Percentiles rank a stretch among this genome's conserved stretches.
phyloP scores from a whole-genome alignment of 2,888 invertebrate species.

The Eugnorisma glareosa region DNA sequence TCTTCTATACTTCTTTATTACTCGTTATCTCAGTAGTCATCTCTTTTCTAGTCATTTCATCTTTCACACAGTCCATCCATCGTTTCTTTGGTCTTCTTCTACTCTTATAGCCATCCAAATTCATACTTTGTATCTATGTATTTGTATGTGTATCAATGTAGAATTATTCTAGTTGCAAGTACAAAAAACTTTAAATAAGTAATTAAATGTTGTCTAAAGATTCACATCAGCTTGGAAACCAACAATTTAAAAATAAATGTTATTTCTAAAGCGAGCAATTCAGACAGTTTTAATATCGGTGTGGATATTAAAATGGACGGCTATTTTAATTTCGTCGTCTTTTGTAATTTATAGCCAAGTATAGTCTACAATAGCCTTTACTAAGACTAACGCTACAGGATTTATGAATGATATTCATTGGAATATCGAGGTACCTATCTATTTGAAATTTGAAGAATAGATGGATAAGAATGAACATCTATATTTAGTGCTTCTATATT shows the following conservation, averaged over 20 bases:
- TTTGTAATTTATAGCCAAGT: constrained; percentile 59
- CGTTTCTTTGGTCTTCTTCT: too few species aligned
- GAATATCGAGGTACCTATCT: constrained; percentile 16
- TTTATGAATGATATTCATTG: constrained; percentile 57
- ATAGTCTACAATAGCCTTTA: constrained; percentile 46
- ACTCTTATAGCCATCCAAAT: too few species aligned
- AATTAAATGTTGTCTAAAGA: neutral
- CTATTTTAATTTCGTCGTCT: constrained; percentile 59
- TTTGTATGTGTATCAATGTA: neutral
- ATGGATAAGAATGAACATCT: neutral
- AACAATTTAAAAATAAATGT: constrained; percentile 38
- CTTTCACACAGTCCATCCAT: too few species aligned
- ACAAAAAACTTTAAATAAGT: neutral
- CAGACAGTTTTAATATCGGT: constrained; percentile 57
- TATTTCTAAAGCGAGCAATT: constrained; percentile 36
- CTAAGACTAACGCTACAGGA: constrained; percentile 35
- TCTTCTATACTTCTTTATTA: too few species aligned
- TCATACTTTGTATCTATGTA: too few species aligned
- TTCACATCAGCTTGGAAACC: neutral
- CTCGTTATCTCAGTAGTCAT: too few species aligned
- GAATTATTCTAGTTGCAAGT: neutral
- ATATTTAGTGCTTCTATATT: neutral
- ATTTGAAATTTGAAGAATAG: neutral
- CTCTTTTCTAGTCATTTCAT: too few species aligned
- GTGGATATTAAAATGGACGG: constrained; percentile 46